Percentiles rank a stretch among this genome's conserved stretches.
phyloP scores from a whole-genome alignment of 1,140 invertebrate genomes.

The Orchestia grillus region DNA sequence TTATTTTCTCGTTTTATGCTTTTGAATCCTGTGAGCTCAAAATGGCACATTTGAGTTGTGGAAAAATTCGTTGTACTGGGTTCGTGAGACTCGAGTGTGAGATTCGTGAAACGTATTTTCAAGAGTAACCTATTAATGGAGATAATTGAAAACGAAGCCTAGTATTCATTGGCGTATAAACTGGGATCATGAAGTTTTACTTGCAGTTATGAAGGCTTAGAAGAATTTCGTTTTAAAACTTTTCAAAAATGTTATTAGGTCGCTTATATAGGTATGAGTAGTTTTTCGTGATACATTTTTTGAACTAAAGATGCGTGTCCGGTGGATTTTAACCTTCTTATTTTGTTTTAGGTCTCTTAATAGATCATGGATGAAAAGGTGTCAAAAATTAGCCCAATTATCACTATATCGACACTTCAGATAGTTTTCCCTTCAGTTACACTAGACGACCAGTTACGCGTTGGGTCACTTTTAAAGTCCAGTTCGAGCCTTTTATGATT shows the following conservation, averaged over 20 bases:
- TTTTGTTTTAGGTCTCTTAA: neutral
- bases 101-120: neutral
- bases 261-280: neutral
- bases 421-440: no score
- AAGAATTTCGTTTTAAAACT: neutral
- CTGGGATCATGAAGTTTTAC: neutral
- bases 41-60: no score
- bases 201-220: neutral
- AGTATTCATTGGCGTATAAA: neutral
- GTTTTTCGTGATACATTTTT: neutral
- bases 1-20: neutral
- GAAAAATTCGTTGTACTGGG: no score
- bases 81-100: neutral
- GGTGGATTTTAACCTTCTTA: neutral
- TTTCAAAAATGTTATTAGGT: neutral
- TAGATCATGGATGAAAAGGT: neutral
- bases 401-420: no score
- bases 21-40: neutral
- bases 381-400: no score
- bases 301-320: neutral
- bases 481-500: no score
- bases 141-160: neutral
- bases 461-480: no score
- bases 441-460: no score
- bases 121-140: neutral